phyloP scores from a whole-genome alignment of 1,140 invertebrate species.

The Papilio polytes region DNA sequence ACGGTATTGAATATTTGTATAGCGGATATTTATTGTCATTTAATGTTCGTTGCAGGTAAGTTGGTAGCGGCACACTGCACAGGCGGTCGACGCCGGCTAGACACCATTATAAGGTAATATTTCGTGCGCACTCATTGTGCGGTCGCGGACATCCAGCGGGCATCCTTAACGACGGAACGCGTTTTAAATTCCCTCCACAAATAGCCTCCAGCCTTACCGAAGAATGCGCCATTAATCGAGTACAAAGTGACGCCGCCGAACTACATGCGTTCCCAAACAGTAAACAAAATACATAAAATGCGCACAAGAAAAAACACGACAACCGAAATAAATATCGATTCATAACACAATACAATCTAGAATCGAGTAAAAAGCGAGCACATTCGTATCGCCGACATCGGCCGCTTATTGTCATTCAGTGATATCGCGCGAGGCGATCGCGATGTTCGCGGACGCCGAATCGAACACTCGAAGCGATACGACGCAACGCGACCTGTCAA shows the following conservation, averaged over 20 bases:
- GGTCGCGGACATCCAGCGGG: constrained; percentile 47
- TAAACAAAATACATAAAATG: constrained; percentile 58
- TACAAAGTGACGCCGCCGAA: constrained; percentile 49
- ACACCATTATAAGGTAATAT: constrained; percentile 46
- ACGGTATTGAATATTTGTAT: constrained; percentile 1
- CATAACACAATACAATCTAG: constrained; percentile 81
- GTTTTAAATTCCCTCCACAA: constrained; percentile 64
- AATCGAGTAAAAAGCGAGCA: constrained; percentile 77
- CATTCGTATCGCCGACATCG: constrained; percentile 67
- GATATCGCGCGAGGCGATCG: constrained; percentile 64
- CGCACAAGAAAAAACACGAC: constrained; percentile 63
- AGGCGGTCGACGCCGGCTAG: constrained; percentile 31
- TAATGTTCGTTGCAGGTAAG: constrained; percentile 55
- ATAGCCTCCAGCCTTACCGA: constrained; percentile 46
- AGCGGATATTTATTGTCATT: constrained; percentile 31
- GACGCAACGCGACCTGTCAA: constrained; percentile 51
- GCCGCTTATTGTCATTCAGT: constrained; percentile 71
- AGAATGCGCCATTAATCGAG: constrained; percentile 63
- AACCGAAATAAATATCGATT: constrained; percentile 76
- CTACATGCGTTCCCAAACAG: constrained; percentile 57
- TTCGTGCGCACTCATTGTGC: constrained; percentile 45
- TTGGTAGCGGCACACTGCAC: constrained; percentile 36
- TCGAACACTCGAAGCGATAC: constrained; percentile 48
- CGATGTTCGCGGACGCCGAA: constrained; percentile 53
- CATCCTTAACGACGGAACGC: constrained; percentile 71